A percentile compares a stretch with the other conserved stretches of the same genome.
These are phyloP conservation scores for Oncorhynchus mykiss DNA, from an alignment of 2,113 vertebrate genomes.

Conservation along the genomic window DNA sequence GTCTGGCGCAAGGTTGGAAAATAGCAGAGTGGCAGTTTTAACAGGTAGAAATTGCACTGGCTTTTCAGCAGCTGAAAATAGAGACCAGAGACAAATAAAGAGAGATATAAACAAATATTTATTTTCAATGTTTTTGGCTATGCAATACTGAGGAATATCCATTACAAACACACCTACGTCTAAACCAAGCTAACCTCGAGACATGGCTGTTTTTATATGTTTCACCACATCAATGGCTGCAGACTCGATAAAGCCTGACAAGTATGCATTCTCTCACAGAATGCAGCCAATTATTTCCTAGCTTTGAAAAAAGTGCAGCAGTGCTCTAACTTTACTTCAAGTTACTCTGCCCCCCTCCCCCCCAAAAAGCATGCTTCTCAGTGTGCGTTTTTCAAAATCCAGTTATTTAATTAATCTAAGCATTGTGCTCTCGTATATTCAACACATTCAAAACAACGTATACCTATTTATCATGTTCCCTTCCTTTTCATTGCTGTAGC, in stretches of 20 bases:
- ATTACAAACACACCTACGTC: slow-evolving; percentile 12
- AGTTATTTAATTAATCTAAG: slow-evolving; percentile 33
- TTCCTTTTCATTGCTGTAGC: background rate
- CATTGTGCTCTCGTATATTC: slow-evolving; percentile 12
- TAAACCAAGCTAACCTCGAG: slow-evolving; percentile 9
- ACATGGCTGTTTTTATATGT: slow-evolving; percentile 17
- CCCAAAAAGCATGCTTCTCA: background rate
- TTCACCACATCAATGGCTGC: slow-evolving; percentile 41
- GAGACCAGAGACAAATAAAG: slow-evolving; percentile 37
- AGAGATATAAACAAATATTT: slow-evolving; percentile 5
- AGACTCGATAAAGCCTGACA: slow-evolving; percentile 54
- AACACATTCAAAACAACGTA: slow-evolving; percentile 35
- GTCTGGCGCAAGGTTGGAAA: too few species aligned
- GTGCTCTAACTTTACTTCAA: slow-evolving; percentile 44
- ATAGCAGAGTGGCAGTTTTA: too few species aligned
- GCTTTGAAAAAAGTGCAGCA: slow-evolving; percentile 41
- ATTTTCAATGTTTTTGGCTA: slow-evolving; percentile 11
- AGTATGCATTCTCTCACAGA: slow-evolving; percentile 40
- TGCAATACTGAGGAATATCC: slow-evolving; percentile 26
- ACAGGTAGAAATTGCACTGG: too few species aligned
- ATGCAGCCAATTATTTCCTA: slow-evolving; percentile 71
- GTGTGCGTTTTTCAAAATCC: slow-evolving; percentile 16
- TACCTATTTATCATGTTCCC: slow-evolving; percentile 20
- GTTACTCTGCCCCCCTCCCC: background rate
- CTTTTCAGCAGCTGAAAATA: slow-evolving; percentile 20